Percentiles rank a stretch among this genome's conserved stretches.
These are phyloP conservation scores for Pinctada fucata DNA, from an alignment of 2,888 invertebrate genomes.

Conservation along the genomic window DNA sequence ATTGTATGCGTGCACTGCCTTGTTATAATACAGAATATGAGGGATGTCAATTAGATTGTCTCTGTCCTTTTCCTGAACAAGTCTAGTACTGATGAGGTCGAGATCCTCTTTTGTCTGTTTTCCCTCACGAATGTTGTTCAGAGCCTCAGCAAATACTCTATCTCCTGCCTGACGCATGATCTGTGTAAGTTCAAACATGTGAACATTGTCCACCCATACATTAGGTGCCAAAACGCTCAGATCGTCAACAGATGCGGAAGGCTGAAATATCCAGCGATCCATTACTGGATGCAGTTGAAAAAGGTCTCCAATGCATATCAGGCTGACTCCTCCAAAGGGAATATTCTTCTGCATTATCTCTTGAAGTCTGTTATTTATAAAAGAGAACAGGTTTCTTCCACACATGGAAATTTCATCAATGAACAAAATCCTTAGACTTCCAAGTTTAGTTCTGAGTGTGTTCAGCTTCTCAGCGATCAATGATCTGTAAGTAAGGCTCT, in stretches of 20 bases:
- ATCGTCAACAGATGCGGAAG: not conserved
- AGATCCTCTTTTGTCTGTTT: conserved; percentile 14
- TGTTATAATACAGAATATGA: conserved; percentile 32
- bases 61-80: too few species aligned
- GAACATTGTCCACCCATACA: conserved; percentile 32
- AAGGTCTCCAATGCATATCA: conserved; percentile 25
- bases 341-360: conserved; percentile 15
- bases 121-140: conserved; percentile 31
- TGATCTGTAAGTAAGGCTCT: conserved; percentile 19
- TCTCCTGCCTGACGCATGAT: conserved; percentile 30
- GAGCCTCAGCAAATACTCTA: conserved; percentile 21
- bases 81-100: too few species aligned
- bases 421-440: conserved; percentile 13
- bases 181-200: conserved; percentile 24
- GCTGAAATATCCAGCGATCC: conserved; percentile 36
- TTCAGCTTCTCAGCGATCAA: conserved; percentile 9
- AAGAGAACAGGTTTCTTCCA: conserved; percentile 30
- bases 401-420: conserved; percentile 36
- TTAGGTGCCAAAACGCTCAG: conserved; percentile 26
- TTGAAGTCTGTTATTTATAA: conserved; percentile 33
- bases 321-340: conserved; percentile 37
- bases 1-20: conserved; percentile 28
- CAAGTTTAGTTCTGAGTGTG: conserved; percentile 16
- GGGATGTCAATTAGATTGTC: not conserved
- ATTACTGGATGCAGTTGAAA: conserved; percentile 26